These are phyloP conservation scores for Mesembrinibis cayennensis DNA, from an alignment of 2,113 vertebrate genomes.

Conservation along the genomic window DNA sequence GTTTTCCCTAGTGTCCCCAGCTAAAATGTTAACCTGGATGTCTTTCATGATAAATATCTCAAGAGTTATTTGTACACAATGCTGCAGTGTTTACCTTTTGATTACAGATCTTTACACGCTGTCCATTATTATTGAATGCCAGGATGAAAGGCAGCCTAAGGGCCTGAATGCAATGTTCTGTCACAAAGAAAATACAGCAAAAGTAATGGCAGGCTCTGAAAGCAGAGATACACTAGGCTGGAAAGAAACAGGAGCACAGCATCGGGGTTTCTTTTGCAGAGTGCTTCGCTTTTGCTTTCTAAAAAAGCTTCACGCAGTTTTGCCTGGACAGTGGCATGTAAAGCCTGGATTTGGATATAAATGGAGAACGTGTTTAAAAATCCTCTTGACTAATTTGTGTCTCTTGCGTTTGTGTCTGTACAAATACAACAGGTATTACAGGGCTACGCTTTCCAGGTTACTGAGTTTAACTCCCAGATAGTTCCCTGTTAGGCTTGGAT, in stretches of 20 bases:
- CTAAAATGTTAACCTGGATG: slow-evolving; percentile 44
- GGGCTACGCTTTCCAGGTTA: not conserved
- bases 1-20: slow-evolving; percentile 31
- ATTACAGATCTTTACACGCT: slow-evolving; percentile 64
- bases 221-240: not conserved
- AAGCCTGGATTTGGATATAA: not conserved
- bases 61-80: slow-evolving; percentile 50
- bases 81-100: slow-evolving; percentile 56
- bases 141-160: slow-evolving; percentile 57
- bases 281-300: not conserved
- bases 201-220: slow-evolving; percentile 41
- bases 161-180: slow-evolving; percentile 20
- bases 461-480: not conserved
- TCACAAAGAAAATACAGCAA: slow-evolving; percentile 63
- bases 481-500: not conserved
- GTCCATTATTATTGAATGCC: slow-evolving; percentile 61
- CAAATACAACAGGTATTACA: not conserved
- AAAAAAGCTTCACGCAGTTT: not conserved
- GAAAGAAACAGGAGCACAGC: not conserved
- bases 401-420: not conserved
- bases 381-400: not conserved
- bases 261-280: not conserved
- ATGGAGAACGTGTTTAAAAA: not conserved
- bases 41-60: slow-evolving; percentile 60
- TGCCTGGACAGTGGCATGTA: not conserved